Evolutionary conservation across 2,888 invertebrate genomes (phyloP), one percentile per base, ranked within the genome.

Genomic region (Hemithea aestivaria): DNA sequence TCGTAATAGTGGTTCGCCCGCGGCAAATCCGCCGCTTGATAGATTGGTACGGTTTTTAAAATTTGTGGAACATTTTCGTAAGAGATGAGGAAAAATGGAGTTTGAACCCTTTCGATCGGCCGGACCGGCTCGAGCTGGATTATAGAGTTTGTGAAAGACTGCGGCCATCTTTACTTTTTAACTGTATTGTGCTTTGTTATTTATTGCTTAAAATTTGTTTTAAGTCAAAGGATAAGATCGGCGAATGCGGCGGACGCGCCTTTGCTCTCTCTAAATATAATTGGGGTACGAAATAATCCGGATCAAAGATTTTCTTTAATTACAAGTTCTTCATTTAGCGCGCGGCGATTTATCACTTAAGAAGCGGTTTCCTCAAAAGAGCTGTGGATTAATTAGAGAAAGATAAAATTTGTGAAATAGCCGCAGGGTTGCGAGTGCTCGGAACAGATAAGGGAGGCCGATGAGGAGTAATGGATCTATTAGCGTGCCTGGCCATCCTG

Each of bases 321-420:
- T 73, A 75, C 65, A 69, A 73, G 66, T 75, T 75, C 62, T 71
- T 72, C 63, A 73, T 75, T 73, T 66, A 67, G 63, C 66, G 66
- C 56, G 51, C 51, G 57, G 61, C 71, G 68, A 81, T 76, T 82
- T 76, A 81, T 82, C 74, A 80, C 72, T 79, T 73, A 74, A 70
- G 69, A 73, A 60, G 68, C 72, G 70, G 75, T 81, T 73, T 64
- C 63, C 66, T 69, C 63, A 72, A 75, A 77, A 76, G 71, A 70
- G 72, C 79, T 69, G 62, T 68, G 74, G 80, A 82, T 83, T 84
- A 82, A 83, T 84, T 82, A 77, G 71, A 67, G 73, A 62, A 66
- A 75, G 80, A 84, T 81, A 81, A 82, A 82, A 84, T 81, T 82
- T 76, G 71, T 73, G 70, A 76, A 75, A 74, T 70, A 70, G 70